Percentiles rank a stretch among this genome's conserved stretches.
phyloP scores from a whole-genome alignment of 2,113 vertebrate species.

The Malurus alboscapulatus region DNA sequence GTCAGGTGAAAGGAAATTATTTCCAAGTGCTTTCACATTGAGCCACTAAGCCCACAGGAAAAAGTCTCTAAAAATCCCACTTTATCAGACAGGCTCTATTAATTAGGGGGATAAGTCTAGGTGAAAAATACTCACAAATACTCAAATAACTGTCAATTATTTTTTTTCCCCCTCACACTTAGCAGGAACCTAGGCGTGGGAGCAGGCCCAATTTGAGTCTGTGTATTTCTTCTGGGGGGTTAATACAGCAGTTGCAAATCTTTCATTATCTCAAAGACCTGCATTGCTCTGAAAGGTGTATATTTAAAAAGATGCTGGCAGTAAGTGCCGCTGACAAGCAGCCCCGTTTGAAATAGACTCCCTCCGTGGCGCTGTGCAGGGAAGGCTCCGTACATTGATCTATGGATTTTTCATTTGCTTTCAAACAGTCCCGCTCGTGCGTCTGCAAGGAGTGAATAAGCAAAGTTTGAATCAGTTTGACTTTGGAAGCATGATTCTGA shows the following conservation, averaged over 20 bases:
- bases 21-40: neutral
- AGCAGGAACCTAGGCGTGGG: neutral
- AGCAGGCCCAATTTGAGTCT: neutral
- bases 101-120: conserved; percentile 24
- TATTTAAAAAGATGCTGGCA: conserved; percentile 64
- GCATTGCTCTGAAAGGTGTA: conserved; percentile 55
- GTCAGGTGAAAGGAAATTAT: neutral
- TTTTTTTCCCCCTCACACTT: neutral
- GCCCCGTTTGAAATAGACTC: conserved; percentile 49
- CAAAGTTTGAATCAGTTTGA: conserved; percentile 73
- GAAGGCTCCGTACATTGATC: conserved; percentile 33
- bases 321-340: conserved; percentile 49
- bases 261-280: conserved; percentile 60
- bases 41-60: neutral
- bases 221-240: conserved; percentile 1
- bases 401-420: conserved; percentile 71
- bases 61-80: neutral
- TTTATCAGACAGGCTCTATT: conserved; percentile 2
- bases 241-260: conserved; percentile 51
- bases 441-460: conserved; percentile 67
- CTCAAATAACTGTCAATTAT: conserved; percentile 49
- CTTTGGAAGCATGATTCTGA: conserved; percentile 75
- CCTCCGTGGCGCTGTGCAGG: conserved; percentile 36
- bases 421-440: conserved; percentile 53
- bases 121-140: neutral